Evolutionary conservation across 2,888 invertebrate species (phyloP), one percentile per base, ranked within the genome.

Genomic region (Drosophila nr. perissopoda): DNA sequence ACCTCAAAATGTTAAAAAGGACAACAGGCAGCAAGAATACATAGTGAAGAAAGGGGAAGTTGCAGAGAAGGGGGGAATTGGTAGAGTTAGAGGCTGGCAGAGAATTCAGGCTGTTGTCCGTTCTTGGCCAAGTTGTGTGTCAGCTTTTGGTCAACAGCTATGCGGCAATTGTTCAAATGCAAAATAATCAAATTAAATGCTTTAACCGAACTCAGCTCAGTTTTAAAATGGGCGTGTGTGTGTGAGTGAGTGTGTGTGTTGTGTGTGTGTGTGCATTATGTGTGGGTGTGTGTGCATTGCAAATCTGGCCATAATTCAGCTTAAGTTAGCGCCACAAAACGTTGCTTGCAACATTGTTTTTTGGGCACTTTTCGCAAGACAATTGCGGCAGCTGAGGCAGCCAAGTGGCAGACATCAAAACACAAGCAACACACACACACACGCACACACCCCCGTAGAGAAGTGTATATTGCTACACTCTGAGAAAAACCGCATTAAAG

Each of bases 381-480:
- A 57, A 68, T 42, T 68, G 56, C 57, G 61, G 74, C 77, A 68
- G 67, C 36, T 48, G 51, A 52, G 83, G 78, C 85, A 85, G 81
- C 84, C 81, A 84, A 85, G 79, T 85, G 81, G 83, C 88, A 87
- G 88, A 86, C 85, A 85, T 85, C 83, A 85, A 85, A 85, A 85
- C 81, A 85, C 85, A 45, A 25, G 25, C 25, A 25, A 74, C 40
- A 52, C 52, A 73, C 80, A 78, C 76, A 83, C 87, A 77, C 38
- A 49, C 49, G 69, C 80, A 78, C 82, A 69, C 64, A 2, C n/a
- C n/a, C 34, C 16, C 54, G 6, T 53, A 25, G 2, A 51, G 38
- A 38, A 54, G 57, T 61, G 49, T 54, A 53, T 69, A 74, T 51
- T 58, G 45, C 16, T 45, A 16, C 45, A 45, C 45, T 25, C 25